Evolutionary conservation across 2,113 vertebrate genomes (phyloP).

Genomic region (Narcine bancroftii): DNA sequence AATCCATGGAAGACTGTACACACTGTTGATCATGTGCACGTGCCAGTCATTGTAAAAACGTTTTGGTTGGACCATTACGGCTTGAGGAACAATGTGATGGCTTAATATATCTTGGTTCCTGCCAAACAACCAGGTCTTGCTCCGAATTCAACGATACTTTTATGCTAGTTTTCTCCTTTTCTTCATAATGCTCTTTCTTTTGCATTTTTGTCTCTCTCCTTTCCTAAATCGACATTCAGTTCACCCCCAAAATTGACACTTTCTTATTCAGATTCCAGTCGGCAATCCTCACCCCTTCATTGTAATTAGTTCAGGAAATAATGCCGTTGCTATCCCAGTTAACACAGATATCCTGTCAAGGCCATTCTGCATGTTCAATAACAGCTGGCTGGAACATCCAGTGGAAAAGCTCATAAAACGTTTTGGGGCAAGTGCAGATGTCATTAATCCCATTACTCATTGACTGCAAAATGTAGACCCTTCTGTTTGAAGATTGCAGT

Average conservation of each 20-base stretch:
- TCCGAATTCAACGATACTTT: not conserved
- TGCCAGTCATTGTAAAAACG: too few relatives aligned
- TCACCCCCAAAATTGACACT: not conserved
- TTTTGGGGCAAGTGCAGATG: not conserved
- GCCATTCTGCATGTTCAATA: not conserved
- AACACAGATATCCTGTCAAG: not conserved
- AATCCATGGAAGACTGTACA: too few relatives aligned
- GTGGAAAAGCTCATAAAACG: not conserved
- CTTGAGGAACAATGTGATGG: too few relatives aligned
- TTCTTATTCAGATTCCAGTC: not conserved
- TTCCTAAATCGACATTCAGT: not conserved
- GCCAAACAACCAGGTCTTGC: not conserved
- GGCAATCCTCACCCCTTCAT: too few relatives aligned
- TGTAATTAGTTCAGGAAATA: not conserved
- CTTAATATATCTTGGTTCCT: too few relatives aligned
- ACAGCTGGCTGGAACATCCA: not conserved
- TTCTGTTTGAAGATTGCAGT: not conserved
- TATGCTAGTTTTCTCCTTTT: not conserved
- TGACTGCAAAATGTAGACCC: not conserved
- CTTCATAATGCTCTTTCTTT: not conserved
- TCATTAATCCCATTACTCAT: not conserved
- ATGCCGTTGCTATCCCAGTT: not conserved
- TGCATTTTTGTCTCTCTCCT: not conserved
- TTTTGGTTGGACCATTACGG: too few relatives aligned
- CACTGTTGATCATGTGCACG: too few relatives aligned